Conservation (phyloP, 2,888 invertebrate species). For the Altica lythri region DNA sequence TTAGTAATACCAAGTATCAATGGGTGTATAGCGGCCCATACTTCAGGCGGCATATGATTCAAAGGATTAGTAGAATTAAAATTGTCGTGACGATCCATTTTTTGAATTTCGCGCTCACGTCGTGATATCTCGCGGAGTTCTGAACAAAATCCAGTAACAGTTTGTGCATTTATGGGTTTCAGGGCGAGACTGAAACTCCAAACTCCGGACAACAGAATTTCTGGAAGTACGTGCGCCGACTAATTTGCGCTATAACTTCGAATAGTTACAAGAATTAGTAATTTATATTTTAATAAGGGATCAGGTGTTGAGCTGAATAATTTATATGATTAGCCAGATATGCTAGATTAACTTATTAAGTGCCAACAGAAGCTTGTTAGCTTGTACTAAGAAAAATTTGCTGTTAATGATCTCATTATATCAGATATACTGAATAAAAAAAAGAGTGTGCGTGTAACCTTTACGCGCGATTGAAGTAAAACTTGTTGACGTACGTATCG, state of each 20-base stretch:
- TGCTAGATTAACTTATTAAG: too few relatives aligned
- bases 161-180: not conserved
- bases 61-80: slow-evolving; percentile 21
- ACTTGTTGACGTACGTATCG: too few relatives aligned
- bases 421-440: too few relatives aligned
- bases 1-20: slow-evolving; percentile 47
- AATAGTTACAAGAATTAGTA: not conserved
- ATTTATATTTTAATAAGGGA: not conserved
- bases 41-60: slow-evolving; percentile 47
- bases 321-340: not conserved
- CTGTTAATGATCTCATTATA: too few relatives aligned
- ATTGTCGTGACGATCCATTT: slow-evolving; percentile 19
- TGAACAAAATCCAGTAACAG: not conserved
- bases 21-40: slow-evolving; percentile 48
- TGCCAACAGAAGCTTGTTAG: too few relatives aligned
- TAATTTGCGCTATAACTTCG: not conserved
- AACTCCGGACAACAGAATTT: not conserved
- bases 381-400: too few relatives aligned
- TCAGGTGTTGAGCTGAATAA: not conserved
- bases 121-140: not conserved
- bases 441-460: too few relatives aligned
- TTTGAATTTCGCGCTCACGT: slow-evolving; percentile 5
- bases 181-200: slow-evolving; percentile 6
- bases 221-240: not conserved
- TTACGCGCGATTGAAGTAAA: too few relatives aligned